Evolutionary conservation across 2,888 invertebrate genomes (phyloP).

Genomic region (Meliscaeva auricollis): DNA sequence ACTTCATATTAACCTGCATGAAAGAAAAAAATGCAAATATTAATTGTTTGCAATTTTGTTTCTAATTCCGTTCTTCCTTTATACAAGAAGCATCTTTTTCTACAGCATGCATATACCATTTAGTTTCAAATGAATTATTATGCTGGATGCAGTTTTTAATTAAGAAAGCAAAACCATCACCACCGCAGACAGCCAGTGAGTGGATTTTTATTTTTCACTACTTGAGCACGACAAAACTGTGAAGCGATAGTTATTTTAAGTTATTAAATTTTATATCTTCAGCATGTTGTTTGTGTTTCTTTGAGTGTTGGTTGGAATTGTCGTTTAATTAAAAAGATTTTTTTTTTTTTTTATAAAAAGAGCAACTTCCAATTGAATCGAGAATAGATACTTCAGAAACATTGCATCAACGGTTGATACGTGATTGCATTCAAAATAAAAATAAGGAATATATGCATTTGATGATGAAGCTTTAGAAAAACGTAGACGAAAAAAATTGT

Average conservation of each 20-base stretch:
- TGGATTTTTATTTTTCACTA: constrained; percentile 29
- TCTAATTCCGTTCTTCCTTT: constrained; percentile 27
- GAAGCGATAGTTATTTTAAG: constrained; percentile 4
- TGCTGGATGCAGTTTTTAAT: constrained; percentile 54
- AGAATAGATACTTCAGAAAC: no score
- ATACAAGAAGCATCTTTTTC: background rate
- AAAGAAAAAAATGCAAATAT: background rate
- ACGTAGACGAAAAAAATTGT: no score
- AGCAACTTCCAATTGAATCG: background rate
- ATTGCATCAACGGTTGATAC: no score
- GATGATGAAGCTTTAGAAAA: no score
- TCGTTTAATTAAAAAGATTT: constrained; percentile 34
- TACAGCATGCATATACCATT: background rate
- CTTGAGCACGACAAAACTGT: constrained; percentile 37
- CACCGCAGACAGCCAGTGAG: background rate
- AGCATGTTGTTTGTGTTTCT: constrained; percentile 11
- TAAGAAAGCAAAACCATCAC: constrained; percentile 48
- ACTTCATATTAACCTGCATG: no score
- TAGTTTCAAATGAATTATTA: constrained; percentile 39
- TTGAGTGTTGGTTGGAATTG: constrained; percentile 21
- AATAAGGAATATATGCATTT: no score
- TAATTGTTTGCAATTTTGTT: constrained; percentile 46
- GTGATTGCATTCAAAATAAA: no score
- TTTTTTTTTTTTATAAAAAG: background rate
- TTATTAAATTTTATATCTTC: constrained; percentile 28